Evolutionary conservation across 1,140 invertebrate species (phyloP).

Genomic region (Drosophila persimilis): DNA sequence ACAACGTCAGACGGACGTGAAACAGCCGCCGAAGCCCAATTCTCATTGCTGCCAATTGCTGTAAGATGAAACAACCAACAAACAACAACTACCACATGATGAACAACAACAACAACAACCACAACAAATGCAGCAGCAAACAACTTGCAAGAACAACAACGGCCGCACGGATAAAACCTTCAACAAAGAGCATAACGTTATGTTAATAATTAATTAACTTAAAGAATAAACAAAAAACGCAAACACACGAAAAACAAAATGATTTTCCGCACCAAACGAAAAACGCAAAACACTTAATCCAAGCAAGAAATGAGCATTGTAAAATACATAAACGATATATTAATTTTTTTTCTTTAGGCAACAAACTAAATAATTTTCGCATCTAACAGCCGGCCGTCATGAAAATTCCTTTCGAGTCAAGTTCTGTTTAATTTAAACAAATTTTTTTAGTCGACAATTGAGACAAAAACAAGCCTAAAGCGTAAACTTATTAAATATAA

Average conservation of each 20-base stretch:
- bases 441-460: conserved; percentile 7
- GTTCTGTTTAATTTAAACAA: not conserved
- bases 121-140: conserved; percentile 10
- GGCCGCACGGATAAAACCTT: conserved; percentile 52
- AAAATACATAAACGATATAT: conserved; percentile 50
- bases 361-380: not conserved
- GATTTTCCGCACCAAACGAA: conserved; percentile 47
- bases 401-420: conserved; percentile 4
- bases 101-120: conserved; percentile 19
- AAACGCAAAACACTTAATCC: conserved; percentile 28
- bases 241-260: conserved; percentile 45
- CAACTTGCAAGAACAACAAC: conserved; percentile 25
- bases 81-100: conserved; percentile 6
- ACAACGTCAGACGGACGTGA: conserved; percentile 82
- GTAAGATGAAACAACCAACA: conserved; percentile 49
- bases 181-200: conserved; percentile 30
- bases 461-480: conserved; percentile 10
- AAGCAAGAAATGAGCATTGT: conserved; percentile 39
- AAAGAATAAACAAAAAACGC: conserved; percentile 20
- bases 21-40: conserved; percentile 81
- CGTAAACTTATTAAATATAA: conserved; percentile 28
- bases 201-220: conserved; percentile 46
- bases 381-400: not conserved
- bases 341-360: conserved; percentile 40
- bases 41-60: conserved; percentile 83